These are phyloP conservation scores for Channallabes apus DNA, from an alignment of 2,797 vertebrate species.

Conservation along the genomic window DNA sequence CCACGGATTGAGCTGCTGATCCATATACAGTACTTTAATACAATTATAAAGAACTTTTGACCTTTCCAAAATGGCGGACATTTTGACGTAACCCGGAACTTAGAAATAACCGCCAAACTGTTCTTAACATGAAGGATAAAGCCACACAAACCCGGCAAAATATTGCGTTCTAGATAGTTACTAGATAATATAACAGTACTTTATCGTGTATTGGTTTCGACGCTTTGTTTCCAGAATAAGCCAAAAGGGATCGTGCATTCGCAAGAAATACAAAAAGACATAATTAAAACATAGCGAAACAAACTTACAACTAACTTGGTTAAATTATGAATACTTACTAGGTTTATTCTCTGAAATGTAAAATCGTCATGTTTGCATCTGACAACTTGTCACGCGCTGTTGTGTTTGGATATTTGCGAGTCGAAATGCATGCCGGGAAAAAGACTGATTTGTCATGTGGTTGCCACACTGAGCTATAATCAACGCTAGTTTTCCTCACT, in stretches of 20 bases:
- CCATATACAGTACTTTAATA: neutral
- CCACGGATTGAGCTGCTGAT: too few species aligned
- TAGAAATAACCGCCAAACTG: neutral
- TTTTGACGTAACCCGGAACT: neutral
- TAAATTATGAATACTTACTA: neutral
- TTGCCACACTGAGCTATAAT: neutral
- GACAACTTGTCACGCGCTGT: neutral
- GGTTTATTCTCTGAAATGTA: neutral
- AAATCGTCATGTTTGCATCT: neutral
- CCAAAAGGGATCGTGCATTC: neutral
- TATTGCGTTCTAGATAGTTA: too few species aligned
- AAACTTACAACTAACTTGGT: neutral
- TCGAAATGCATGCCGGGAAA: constrained; percentile 37
- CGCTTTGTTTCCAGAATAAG: neutral
- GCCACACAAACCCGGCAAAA: neutral
- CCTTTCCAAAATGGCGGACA: constrained; percentile 14
- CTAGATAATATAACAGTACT: neutral
- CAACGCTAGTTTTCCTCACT: too few species aligned
- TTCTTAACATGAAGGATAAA: neutral
- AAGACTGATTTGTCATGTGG: neutral
- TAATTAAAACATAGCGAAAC: neutral
- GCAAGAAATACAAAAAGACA: neutral
- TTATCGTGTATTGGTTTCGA: neutral
- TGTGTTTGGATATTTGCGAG: constrained; percentile 34
- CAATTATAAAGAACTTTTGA: neutral